Percentiles rank a stretch among this genome's conserved stretches.
phyloP scores from a whole-genome alignment of 2,888 invertebrate species.

The Napeogenes inachia region DNA sequence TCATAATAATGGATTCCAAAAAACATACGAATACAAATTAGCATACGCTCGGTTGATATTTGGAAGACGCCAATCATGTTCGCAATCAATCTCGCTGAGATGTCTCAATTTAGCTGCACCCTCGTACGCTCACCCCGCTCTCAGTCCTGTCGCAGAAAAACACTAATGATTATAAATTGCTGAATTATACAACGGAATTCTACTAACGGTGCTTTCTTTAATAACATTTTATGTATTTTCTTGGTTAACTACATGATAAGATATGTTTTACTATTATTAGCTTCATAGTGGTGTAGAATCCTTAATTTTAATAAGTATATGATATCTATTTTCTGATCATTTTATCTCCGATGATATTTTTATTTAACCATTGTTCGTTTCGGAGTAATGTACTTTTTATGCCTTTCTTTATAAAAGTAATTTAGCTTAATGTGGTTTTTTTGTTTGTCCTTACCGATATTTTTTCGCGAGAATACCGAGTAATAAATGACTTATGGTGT shows the following conservation, averaged over 20 bases:
- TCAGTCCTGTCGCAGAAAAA: constrained; percentile 48
- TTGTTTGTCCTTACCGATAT: constrained; percentile 2
- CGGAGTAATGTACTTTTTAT: constrained; percentile 59
- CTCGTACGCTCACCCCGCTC: constrained; percentile 43
- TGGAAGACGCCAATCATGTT: constrained; percentile 63
- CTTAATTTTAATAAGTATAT: background rate
- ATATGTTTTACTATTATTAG: constrained; percentile 4
- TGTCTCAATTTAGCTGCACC: constrained; percentile 70
- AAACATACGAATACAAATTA: constrained; percentile 48
- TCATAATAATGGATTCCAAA: constrained; percentile 42
- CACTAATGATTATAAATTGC: constrained; percentile 71
- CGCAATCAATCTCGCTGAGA: constrained; percentile 71
- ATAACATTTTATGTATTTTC: constrained; percentile 37
- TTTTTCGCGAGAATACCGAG: constrained; percentile 7
- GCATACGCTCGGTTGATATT: constrained; percentile 55
- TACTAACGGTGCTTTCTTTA: constrained; percentile 49
- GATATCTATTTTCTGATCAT: background rate
- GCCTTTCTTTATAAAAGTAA: constrained; percentile 47
- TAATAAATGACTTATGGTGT: background rate
- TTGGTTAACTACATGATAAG: background rate
- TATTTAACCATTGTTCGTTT: constrained; percentile 26
- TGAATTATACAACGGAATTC: constrained; percentile 61
- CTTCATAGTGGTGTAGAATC: background rate
- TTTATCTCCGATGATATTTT: background rate
- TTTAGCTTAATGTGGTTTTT: constrained; percentile 38